phyloP scores from a whole-genome alignment of 2,797 vertebrate genomes.

The Pogoniulus pusillus region DNA sequence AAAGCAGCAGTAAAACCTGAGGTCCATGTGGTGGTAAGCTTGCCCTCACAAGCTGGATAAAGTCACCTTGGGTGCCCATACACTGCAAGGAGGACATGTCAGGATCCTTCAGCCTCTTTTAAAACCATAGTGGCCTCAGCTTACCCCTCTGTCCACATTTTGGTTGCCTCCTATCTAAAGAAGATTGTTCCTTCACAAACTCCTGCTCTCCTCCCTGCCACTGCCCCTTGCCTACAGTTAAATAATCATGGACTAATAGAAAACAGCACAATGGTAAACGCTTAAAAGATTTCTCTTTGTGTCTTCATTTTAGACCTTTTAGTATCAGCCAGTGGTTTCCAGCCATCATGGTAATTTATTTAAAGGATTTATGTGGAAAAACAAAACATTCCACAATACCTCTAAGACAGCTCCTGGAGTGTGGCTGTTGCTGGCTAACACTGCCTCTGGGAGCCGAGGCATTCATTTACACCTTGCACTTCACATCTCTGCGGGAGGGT shows the following conservation, averaged over 20 bases:
- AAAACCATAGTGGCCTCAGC: background rate
- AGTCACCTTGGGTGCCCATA: background rate
- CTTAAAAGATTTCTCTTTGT: constrained; percentile 40
- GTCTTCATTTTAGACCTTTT: constrained; percentile 68
- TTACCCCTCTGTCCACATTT: background rate
- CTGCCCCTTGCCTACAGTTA: background rate
- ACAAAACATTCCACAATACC: constrained; percentile 63
- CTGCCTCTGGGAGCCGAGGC: background rate
- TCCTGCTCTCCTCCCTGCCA: background rate
- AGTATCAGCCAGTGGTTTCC: constrained; percentile 46
- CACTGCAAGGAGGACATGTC: background rate
- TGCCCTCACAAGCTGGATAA: background rate
- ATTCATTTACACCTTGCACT: constrained; percentile 14
- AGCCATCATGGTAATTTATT: constrained; percentile 58
- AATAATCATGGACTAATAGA: constrained; percentile 46
- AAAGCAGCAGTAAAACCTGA: background rate
- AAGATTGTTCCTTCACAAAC: background rate
- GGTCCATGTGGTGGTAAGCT: background rate
- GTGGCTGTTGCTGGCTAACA: constrained; percentile 46
- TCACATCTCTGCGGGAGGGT: constrained; percentile 44
- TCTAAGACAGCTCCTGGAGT: constrained; percentile 34
- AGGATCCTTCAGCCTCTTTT: background rate
- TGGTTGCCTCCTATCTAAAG: background rate
- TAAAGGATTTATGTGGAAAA: constrained; percentile 74
- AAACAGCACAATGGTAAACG: constrained; percentile 12